phyloP scores from a whole-genome alignment of 64 coral and sea anemone species.

The Acropora yongei region DNA sequence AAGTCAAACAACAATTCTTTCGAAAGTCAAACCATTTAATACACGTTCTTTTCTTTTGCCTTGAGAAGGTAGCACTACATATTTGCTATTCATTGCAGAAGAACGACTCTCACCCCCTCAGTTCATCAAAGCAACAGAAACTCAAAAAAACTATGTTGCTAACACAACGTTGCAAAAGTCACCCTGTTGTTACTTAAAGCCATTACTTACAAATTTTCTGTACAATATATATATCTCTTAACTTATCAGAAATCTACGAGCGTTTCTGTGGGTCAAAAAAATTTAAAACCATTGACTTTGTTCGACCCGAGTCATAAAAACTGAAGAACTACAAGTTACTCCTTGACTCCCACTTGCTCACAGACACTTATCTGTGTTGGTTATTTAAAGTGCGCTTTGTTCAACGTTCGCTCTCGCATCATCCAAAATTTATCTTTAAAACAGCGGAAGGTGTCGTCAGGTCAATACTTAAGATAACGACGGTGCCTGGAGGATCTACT shows the following conservation, averaged over 20 bases:
- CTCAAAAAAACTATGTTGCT: neutral
- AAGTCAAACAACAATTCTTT: neutral
- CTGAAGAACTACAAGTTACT: neutral
- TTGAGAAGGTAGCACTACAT: neutral
- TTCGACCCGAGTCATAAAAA: neutral
- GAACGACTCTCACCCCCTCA: neutral
- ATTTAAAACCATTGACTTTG: neutral
- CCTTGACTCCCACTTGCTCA: neutral
- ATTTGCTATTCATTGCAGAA: neutral
- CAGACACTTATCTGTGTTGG: neutral
- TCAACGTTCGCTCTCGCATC: neutral
- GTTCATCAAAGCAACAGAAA: neutral
- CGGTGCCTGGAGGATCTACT: too few relatives aligned
- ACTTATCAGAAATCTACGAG: conserved; percentile 3
- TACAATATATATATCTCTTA: conserved; percentile 7
- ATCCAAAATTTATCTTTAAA: neutral
- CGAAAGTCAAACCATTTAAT: conserved; percentile 40
- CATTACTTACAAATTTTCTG: conserved; percentile 37
- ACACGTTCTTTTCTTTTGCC: neutral
- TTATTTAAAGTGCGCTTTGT: neutral
- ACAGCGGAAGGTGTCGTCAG: neutral
- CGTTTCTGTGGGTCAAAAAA: neutral
- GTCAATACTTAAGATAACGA: too few relatives aligned
- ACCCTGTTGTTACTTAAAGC: neutral
- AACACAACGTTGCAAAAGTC: neutral